Conservation (phyloP, 1,140 invertebrate species). For the Ephestia elutella region DNA sequence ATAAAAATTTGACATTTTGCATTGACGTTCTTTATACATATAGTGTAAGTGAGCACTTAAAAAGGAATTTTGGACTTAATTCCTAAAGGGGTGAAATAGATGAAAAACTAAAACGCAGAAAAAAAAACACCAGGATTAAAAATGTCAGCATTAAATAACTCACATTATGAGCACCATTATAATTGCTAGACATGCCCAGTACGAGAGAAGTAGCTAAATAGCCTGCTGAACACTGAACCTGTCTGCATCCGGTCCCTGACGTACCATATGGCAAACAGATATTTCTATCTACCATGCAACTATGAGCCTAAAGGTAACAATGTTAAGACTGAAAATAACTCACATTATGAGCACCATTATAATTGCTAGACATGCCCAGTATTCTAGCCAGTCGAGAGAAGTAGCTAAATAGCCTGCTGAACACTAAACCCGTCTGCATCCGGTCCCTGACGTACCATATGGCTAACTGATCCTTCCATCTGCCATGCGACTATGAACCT, state of each 20-base stretch:
- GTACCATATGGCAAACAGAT: slow-evolving; percentile 75
- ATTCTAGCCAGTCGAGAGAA: slow-evolving; percentile 96
- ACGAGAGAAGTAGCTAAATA: slow-evolving; percentile 97
- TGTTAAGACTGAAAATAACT: slow-evolving; percentile 22
- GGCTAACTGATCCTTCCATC: no score
- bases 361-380: slow-evolving; percentile 99
- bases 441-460: slow-evolving; percentile 88
- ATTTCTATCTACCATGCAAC: no score
- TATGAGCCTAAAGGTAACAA: no score
- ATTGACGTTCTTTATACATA: no score
- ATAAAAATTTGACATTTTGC: no score
- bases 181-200: slow-evolving; percentile 99
- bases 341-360: slow-evolving; percentile 89
- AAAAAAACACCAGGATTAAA: no score
- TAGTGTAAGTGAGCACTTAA: no score
- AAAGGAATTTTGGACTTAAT: no score
- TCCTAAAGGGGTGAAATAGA: no score
- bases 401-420: slow-evolving; percentile 94
- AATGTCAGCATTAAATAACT: slow-evolving; percentile 21
- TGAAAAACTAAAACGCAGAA: no score
- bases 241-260: slow-evolving; percentile 88
- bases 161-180: slow-evolving; percentile 89
- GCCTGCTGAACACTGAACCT: slow-evolving; percentile 95
- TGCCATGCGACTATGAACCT: no score
- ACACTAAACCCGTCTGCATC: slow-evolving; percentile 90